Base-by-base conservation (phyloP, 2,888 invertebrate species). In the Timandra comae region DNA sequence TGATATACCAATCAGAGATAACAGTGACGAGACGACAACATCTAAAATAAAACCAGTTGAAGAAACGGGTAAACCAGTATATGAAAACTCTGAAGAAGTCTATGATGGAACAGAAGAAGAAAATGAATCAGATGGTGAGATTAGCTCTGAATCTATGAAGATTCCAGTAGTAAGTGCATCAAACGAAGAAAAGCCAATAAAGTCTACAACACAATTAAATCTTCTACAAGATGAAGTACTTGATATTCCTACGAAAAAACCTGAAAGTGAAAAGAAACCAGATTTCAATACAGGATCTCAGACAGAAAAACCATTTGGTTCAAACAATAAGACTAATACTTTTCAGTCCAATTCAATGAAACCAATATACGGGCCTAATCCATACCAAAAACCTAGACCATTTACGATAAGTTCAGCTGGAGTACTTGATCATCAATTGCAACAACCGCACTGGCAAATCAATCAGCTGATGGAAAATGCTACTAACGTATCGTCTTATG, bases 391-490 rank as follows among this genome's bases (percentile, higher is more conserved):
- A 46, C 86, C 86, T 7, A 73, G 82, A 43, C 86, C 86, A 6
- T 86, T 86, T 49, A 73, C 79, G 12, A 52, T 75, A 2, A 75
- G 70, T 34, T 66, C 66, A 13, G 47, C 62, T 3, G 53, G 63
- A 7, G 69, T 77, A 7, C 59, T 84, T 16, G 84, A 84, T 41
- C 78, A 82, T 52, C 84, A 84, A 44, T 44, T 84, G 23, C 85
- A 85, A 38, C 82, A 84, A 51, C 85, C 85, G 7, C 85, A 85
- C 46, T 85, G 85, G 85, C 85, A 85, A 48, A 85, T 85, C 11
- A 85, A 85, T 51, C 73, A 85, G 33, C 58, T 85, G 40, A 53
- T 80, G 56, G 80, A 77, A 49, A 85, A 85, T 41, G 46, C 63
- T 1, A 75, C 76, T 5, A 84, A 79, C 35, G 46, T 65, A 7